Evolutionary conservation across 2,797 vertebrate genomes (phyloP).

Genomic region (Melanotaenia boesemani): DNA sequence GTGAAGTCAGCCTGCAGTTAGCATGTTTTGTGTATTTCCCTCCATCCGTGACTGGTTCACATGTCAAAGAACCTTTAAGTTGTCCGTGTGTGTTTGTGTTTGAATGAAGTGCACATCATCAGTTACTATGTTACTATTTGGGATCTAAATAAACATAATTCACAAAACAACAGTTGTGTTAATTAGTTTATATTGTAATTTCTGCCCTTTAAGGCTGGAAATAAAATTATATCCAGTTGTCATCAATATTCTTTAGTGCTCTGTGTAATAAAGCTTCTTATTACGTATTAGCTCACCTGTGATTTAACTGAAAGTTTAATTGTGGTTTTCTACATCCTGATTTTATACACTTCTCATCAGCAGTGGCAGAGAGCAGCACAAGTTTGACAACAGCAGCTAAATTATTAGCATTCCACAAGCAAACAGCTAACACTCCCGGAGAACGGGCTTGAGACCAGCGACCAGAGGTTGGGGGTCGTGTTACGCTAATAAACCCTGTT

Average conservation of each 20-base stretch:
- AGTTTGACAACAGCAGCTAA: constrained; percentile 46
- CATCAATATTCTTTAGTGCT: not conserved
- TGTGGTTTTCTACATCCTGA: constrained; percentile 1
- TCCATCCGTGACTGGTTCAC: not conserved
- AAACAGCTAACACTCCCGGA: constrained; percentile 32
- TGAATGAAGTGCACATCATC: not conserved
- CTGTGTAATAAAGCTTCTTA: not conserved
- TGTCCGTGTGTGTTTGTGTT: not conserved
- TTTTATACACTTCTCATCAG: constrained; percentile 52
- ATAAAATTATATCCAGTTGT: not conserved
- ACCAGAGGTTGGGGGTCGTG: constrained; percentile 59
- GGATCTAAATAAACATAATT: not conserved
- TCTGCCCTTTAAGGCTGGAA: not conserved
- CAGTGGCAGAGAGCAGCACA: constrained; percentile 22
- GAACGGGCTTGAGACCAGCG: constrained; percentile 48
- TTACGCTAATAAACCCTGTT: constrained; percentile 77
- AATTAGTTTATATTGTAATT: too few species aligned
- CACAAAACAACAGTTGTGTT: not conserved
- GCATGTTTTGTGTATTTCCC: not conserved
- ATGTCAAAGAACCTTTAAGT: not conserved
- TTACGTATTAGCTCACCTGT: constrained; percentile 1
- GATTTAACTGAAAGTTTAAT: constrained; percentile 6
- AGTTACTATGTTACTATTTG: not conserved
- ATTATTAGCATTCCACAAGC: constrained; percentile 48
- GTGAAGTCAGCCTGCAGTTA: not conserved